Percentiles rank a stretch among this genome's conserved stretches.
phyloP scores from a whole-genome alignment of 2,113 vertebrate species.

The Saccopteryx leptura region DNA sequence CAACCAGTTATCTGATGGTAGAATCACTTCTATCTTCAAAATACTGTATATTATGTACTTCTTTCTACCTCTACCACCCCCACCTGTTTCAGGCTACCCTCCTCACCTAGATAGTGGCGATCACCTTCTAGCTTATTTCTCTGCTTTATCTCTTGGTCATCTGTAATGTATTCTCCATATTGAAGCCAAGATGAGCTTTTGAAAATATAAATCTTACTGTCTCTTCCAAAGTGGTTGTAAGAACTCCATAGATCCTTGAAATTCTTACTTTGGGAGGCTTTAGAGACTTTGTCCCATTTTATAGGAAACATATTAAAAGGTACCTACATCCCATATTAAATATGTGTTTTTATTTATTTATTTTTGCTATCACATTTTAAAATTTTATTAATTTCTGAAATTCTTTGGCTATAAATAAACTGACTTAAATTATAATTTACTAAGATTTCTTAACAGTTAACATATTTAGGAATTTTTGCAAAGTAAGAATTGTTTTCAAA shows the following conservation, averaged over 20 bases:
- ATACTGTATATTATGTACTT: neutral
- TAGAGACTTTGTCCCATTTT: neutral
- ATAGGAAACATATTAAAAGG: constrained; percentile 15
- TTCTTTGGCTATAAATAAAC: constrained; percentile 16
- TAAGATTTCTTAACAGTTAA: constrained; percentile 31
- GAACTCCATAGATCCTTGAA: neutral
- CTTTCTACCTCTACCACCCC: neutral
- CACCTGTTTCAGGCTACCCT: neutral
- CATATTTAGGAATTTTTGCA: constrained; percentile 25
- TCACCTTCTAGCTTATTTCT: neutral
- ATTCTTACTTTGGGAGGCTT: neutral
- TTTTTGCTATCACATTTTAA: constrained; percentile 37
- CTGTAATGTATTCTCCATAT: neutral
- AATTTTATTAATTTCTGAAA: constrained; percentile 45
- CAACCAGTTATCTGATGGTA: neutral
- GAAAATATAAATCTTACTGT: neutral
- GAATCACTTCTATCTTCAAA: neutral
- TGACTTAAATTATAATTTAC: constrained; percentile 2
- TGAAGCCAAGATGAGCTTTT: constrained; percentile 10
- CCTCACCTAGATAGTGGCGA: neutral
- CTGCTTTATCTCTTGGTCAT: neutral
- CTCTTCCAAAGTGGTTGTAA: neutral
- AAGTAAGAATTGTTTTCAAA: constrained; percentile 49
- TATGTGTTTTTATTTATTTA: constrained; percentile 10
- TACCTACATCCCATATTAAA: neutral